Conservation (phyloP, 2,888 invertebrate species). For the Bunonema sp. region DNA sequence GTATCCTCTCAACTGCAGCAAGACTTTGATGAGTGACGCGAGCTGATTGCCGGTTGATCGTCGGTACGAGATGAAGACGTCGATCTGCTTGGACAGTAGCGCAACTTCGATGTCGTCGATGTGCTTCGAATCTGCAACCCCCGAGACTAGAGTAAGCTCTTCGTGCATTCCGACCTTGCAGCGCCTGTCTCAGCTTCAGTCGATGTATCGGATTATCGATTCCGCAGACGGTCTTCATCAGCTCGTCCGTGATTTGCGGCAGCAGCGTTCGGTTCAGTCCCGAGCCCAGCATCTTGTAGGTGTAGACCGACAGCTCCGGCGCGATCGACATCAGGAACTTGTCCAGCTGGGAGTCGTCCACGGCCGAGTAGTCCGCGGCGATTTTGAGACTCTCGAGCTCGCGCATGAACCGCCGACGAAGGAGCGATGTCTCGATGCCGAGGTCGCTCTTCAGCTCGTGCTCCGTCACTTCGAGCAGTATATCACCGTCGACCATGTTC, state of each 20-base stretch:
- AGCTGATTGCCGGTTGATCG: conserved; percentile 70
- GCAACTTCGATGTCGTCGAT: conserved; percentile 43
- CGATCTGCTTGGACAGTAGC: conserved; percentile 57
- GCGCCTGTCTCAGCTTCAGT: conserved; percentile 70
- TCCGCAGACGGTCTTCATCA: conserved; percentile 72
- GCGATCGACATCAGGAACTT: conserved; percentile 39
- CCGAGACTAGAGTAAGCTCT: no score
- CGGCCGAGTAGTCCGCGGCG: conserved; percentile 38
- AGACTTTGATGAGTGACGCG: conserved; percentile 63
- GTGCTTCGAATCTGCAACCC: conserved; percentile 32
- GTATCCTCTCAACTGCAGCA: conserved; percentile 77
- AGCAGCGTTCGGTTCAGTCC: conserved; percentile 81
- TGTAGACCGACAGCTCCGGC: conserved; percentile 65
- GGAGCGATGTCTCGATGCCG: conserved; percentile 75
- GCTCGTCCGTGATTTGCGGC: conserved; percentile 69
- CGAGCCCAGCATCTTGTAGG: conserved; percentile 83
- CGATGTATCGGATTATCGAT: conserved; percentile 87
- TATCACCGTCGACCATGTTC: conserved; percentile 87
- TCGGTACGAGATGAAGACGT: conserved; percentile 93
- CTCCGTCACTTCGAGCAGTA: conserved; percentile 75
- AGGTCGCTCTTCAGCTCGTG: conserved; percentile 81
- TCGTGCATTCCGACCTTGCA: conserved; percentile 56
- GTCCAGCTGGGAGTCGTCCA: conserved; percentile 40
- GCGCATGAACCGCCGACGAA: conserved; percentile 56
- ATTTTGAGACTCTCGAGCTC: conserved; percentile 42